Percentiles rank a stretch among this genome's conserved stretches.
phyloP scores from a whole-genome alignment of 2,113 vertebrate genomes.

The Psittacula cyanocephala region DNA sequence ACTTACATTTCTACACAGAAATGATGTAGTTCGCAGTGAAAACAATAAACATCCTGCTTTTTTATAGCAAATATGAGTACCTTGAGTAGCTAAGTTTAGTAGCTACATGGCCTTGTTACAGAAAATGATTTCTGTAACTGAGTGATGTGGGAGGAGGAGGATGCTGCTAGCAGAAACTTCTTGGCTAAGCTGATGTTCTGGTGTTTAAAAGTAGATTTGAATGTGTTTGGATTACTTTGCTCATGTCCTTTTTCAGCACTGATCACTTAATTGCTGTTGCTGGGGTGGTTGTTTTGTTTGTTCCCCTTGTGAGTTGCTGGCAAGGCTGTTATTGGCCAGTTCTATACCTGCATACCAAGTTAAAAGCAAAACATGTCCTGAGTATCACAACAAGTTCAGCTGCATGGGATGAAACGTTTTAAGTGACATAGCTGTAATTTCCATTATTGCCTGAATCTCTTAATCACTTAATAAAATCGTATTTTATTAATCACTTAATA shows the following conservation, averaged over 20 bases:
- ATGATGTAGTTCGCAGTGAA: not conserved
- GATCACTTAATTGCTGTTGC: not conserved
- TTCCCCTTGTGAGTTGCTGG: not conserved
- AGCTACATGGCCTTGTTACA: not conserved
- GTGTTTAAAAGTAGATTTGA: not conserved
- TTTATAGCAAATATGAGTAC: conserved; percentile 22
- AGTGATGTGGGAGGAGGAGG: not conserved
- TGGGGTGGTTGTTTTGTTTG: not conserved
- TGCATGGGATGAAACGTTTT: not conserved
- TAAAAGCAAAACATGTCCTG: not conserved
- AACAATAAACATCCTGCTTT: conserved; percentile 61
- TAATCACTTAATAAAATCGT: not conserved
- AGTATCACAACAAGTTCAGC: not conserved
- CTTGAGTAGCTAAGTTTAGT: not conserved
- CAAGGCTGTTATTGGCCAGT: not conserved
- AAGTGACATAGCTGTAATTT: not conserved
- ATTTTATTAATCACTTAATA: not conserved
- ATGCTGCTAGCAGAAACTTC: not conserved
- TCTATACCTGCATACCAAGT: not conserved
- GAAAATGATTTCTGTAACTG: not conserved
- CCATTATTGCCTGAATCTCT: not conserved
- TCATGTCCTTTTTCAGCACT: not conserved
- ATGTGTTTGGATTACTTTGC: not conserved
- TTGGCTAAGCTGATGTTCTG: not conserved
- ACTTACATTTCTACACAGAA: conserved; percentile 28